Conservation (phyloP, 1,140 invertebrate genomes). For the Cephus cinctus region DNA sequence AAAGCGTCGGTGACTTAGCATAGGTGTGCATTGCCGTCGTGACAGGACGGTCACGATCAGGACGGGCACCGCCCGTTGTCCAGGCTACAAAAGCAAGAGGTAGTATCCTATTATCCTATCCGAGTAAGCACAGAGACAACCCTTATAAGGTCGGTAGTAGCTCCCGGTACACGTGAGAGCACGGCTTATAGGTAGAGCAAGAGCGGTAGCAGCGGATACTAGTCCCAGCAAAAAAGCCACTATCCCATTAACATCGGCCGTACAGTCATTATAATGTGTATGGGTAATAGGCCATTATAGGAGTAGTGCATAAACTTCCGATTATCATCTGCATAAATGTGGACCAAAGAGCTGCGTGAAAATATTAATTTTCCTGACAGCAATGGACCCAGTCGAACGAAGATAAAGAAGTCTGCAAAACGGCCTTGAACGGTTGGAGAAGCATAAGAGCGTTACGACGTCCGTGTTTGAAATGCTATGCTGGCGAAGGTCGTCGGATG, state of each 20-base stretch:
- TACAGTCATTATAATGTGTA: conserved; percentile 19
- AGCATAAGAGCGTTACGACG: too few relatives aligned
- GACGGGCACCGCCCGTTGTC: neutral
- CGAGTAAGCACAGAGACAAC: conserved; percentile 21
- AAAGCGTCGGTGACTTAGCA: conserved; percentile 8
- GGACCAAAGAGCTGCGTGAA: too few relatives aligned
- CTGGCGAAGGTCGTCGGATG: too few relatives aligned
- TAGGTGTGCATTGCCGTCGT: conserved; percentile 15
- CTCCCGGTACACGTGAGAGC: neutral
- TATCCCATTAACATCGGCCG: conserved; percentile 19
- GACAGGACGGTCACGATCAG: conserved; percentile 15
- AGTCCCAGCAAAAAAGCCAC: conserved; percentile 13
- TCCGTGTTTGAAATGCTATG: too few relatives aligned
- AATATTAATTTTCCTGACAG: too few relatives aligned
- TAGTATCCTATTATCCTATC: conserved; percentile 15
- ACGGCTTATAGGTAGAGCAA: neutral
- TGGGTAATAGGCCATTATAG: conserved; percentile 18
- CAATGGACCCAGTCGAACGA: too few relatives aligned
- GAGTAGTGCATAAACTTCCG: conserved; percentile 18
- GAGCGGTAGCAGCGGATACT: neutral
- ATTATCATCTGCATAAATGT: too few relatives aligned
- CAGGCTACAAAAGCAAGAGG: conserved; percentile 9
- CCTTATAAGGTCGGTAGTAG: conserved; percentile 44
- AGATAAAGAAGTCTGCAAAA: too few relatives aligned
- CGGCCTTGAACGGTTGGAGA: too few relatives aligned